Conservation (phyloP, 2,888 invertebrate species). For the Osmoderma eremita region DNA sequence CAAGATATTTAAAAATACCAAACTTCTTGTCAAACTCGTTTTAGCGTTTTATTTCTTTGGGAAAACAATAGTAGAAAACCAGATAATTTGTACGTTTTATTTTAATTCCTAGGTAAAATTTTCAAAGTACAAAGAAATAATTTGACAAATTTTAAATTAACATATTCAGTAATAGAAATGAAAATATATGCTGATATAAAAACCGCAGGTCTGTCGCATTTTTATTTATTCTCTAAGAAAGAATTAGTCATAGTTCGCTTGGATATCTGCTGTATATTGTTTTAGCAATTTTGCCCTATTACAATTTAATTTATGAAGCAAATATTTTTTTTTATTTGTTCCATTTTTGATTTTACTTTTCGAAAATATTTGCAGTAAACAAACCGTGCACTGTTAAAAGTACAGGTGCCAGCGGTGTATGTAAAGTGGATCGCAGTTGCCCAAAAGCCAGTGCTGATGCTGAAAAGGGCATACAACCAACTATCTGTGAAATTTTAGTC, state of each 20-base stretch:
- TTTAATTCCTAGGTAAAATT: neutral
- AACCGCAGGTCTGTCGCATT: neutral
- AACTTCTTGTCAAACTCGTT: constrained; percentile 21
- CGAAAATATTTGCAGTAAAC: neutral
- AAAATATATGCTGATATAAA: neutral
- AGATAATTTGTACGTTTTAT: neutral
- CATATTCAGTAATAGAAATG: too few relatives aligned
- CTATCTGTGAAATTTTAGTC: constrained; percentile 56
- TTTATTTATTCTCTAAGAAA: neutral
- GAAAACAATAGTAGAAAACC: neutral
- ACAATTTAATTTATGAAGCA: neutral
- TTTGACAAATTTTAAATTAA: neutral
- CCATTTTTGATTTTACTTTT: too few relatives aligned
- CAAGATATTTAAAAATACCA: neutral
- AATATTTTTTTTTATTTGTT: too few relatives aligned
- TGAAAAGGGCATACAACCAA: constrained; percentile 54
- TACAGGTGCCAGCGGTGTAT: constrained; percentile 31
- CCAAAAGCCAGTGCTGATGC: constrained; percentile 51
- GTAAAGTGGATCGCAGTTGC: constrained; percentile 35
- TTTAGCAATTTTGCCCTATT: neutral
- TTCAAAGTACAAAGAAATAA: neutral
- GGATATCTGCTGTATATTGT: neutral
- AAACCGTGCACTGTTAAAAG: constrained; percentile 28
- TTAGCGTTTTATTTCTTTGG: neutral
- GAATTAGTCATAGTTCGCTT: constrained; percentile 10